These are phyloP conservation scores for Passer domesticus DNA, from an alignment of 2,113 vertebrate species.

Conservation along the genomic window DNA sequence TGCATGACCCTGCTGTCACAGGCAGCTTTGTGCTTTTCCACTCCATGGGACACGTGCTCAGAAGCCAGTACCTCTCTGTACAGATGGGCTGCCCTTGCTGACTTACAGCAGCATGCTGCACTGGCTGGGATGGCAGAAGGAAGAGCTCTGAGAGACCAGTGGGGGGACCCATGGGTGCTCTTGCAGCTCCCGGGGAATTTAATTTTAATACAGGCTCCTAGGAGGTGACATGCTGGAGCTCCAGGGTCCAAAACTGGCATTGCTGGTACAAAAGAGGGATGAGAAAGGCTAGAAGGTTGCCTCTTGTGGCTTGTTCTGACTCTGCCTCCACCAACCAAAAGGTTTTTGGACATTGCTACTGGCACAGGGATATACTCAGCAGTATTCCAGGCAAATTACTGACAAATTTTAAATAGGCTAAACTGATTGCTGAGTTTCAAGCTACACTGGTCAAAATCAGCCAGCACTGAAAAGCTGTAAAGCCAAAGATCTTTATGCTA, in stretches of 20 bases:
- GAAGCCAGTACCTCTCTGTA: neutral
- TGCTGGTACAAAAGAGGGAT: neutral
- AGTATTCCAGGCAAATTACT: neutral
- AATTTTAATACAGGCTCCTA: neutral
- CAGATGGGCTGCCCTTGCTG: neutral
- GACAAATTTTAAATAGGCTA: neutral
- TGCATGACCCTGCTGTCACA: neutral
- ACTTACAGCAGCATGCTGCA: rapidly evolving
- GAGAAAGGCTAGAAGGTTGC: neutral
- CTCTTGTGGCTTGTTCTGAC: neutral
- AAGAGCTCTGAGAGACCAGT: neutral
- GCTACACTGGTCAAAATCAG: neutral
- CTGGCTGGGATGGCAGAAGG: neutral
- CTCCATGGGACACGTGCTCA: neutral
- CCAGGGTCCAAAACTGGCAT: neutral
- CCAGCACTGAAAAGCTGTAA: neutral
- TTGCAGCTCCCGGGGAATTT: neutral
- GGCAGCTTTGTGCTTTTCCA: neutral
- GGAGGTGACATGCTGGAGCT: neutral
- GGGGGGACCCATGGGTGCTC: neutral
- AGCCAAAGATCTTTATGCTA: neutral
- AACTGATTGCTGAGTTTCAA: neutral
- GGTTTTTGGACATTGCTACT: neutral
- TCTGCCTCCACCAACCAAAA: neutral
- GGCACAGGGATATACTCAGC: neutral